phyloP scores from a whole-genome alignment of 2,113 vertebrate genomes.

The Alethe castanea region DNA sequence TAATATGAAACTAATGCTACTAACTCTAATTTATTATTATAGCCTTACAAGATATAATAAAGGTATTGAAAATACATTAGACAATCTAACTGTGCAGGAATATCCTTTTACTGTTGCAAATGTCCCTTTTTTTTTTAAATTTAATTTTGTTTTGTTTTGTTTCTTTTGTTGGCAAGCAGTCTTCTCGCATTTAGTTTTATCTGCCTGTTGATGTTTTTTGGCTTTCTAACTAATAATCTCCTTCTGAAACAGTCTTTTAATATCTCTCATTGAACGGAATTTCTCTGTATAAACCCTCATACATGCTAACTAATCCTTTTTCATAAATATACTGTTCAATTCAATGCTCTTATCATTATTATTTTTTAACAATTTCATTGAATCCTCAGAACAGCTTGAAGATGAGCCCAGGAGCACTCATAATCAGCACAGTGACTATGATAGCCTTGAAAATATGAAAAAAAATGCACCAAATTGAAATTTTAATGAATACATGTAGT shows the following conservation, averaged over 20 bases:
- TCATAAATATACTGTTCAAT: not conserved
- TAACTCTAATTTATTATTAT: not conserved
- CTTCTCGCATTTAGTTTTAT: not conserved
- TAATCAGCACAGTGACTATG: not conserved
- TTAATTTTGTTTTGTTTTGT: rapidly evolving
- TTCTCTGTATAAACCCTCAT: not conserved
- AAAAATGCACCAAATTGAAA: rapidly evolving
- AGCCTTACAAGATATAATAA: not conserved
- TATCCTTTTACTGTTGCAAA: not conserved
- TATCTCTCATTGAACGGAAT: not conserved
- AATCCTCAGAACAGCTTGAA: not conserved
- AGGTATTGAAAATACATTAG: not conserved
- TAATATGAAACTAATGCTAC: not conserved
- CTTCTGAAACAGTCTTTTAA: not conserved
- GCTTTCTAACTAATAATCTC: not conserved
- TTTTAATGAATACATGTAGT: not conserved
- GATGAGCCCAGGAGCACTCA: not conserved
- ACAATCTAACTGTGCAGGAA: not conserved
- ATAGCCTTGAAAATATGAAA: not conserved
- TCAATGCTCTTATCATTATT: not conserved
- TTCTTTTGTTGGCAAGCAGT: not conserved
- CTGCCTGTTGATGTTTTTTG: not conserved
- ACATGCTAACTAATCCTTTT: not conserved
- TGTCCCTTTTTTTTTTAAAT: no score
- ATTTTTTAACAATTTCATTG: not conserved